Conservation (phyloP, 30 jellyfish, hydroid and myxozoan species). For the Cassiopea xamachana region DNA sequence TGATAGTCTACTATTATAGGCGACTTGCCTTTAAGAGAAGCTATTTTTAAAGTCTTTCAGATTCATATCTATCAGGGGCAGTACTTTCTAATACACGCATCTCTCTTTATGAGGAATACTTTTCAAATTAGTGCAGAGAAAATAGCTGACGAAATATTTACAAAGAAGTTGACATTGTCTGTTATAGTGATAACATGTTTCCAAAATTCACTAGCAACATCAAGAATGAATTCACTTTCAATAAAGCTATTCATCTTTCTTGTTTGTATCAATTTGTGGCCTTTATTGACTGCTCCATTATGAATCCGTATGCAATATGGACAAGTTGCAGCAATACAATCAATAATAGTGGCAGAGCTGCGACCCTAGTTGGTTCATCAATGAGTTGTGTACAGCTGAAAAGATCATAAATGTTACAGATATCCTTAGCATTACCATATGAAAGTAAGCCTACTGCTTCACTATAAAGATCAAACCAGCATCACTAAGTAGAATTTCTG, state of each 20-base stretch:
- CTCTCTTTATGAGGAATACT: constrained; percentile 13
- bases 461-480: constrained; percentile 13
- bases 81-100: constrained; percentile 48
- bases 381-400: constrained; percentile 18
- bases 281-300: background rate
- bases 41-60: constrained; percentile 21
- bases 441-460: background rate
- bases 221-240: constrained; percentile 43
- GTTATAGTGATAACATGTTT: constrained; percentile 34
- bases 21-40: constrained; percentile 7
- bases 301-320: constrained; percentile 2
- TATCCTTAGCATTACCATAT: background rate
- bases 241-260: constrained; percentile 25
- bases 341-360: constrained; percentile 23
- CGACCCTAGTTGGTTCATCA: constrained; percentile 34
- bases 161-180: constrained; percentile 21
- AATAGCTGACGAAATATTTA: constrained; percentile 6
- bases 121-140: constrained; percentile 25
- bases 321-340: constrained; percentile 22
- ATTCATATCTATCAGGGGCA: constrained; percentile 52
- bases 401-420: constrained; percentile 16
- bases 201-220: constrained; percentile 52
- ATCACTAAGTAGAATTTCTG: constrained; percentile 8
- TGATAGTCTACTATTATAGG: constrained; percentile 23
- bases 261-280: constrained; percentile 1